A percentile compares a stretch with the other conserved stretches of the same genome.
These are phyloP conservation scores for Sphaeridia pumilis DNA, from an alignment of 2,888 invertebrate species.

Conservation along the genomic window DNA sequence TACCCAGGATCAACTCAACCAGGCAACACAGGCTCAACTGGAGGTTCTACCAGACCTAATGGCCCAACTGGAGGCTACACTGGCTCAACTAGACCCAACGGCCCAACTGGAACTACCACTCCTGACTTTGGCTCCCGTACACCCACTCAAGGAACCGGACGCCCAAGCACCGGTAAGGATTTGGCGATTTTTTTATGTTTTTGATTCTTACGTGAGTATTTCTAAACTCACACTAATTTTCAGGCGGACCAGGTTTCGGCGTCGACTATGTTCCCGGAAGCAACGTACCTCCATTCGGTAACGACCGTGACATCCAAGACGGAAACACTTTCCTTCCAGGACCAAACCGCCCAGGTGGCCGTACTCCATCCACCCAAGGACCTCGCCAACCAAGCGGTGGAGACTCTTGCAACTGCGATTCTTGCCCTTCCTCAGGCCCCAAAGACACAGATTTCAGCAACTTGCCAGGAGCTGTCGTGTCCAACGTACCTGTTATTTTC, in stretches of 20 bases:
- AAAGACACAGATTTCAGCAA: conserved; percentile 26
- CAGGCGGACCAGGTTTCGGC: neutral
- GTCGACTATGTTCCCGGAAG: neutral
- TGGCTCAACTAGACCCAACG: neutral
- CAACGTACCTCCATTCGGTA: neutral
- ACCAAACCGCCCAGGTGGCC: neutral
- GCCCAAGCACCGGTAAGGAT: conserved; percentile 5
- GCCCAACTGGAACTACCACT: conserved; percentile 7
- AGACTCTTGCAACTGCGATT: conserved; percentile 8
- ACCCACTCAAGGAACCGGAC: neutral
- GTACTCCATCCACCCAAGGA: conserved; percentile 1
- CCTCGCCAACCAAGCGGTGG: conserved; percentile 2
- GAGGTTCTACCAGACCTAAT: neutral
- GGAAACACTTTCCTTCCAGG: conserved; percentile 10
- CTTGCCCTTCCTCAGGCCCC: conserved; percentile 13
- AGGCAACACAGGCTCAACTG: neutral
- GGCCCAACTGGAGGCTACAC: neutral
- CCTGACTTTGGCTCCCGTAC: conserved; percentile 1
- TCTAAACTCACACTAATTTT: neutral
- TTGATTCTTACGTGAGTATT: neutral
- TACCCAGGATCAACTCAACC: conserved; percentile 1
- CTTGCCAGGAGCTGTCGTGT: conserved; percentile 32
- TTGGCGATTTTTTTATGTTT: too few relatives aligned
- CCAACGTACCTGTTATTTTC: conserved; percentile 33
- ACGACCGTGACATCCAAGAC: conserved; percentile 2